Percentiles rank a stretch among this genome's conserved stretches.
Conservation (phyloP, 1,140 invertebrate species). For the Ceratosolen solmsi region DNA sequence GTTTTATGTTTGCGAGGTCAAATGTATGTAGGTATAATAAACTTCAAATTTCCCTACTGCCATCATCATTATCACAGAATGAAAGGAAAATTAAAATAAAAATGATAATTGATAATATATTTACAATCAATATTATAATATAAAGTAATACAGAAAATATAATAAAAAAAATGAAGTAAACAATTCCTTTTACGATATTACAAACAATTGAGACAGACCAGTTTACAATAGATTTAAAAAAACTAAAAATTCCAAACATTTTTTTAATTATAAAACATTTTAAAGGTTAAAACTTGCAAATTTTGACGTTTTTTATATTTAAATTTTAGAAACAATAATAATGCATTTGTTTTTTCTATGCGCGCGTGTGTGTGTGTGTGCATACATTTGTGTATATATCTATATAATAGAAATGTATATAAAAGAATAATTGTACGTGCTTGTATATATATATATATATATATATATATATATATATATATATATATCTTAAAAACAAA, state of each 20-base stretch:
- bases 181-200: not conserved
- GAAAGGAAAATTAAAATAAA: not conserved
- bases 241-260: constrained; percentile 32
- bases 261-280: constrained; percentile 18
- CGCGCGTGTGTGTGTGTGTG: no score
- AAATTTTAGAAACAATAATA: constrained; percentile 11
- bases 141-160: constrained; percentile 26
- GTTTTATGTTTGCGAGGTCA: no score
- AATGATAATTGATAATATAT: not conserved
- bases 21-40: not conserved
- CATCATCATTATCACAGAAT: not conserved
- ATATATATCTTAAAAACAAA: no score
- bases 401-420: not conserved
- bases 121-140: not conserved
- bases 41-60: constrained; percentile 1
- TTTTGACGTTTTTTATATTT: constrained; percentile 46
- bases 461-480: constrained; percentile 52
- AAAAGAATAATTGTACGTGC: constrained; percentile 15
- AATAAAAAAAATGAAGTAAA: constrained; percentile 21
- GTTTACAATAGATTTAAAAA: constrained; percentile 22
- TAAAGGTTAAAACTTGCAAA: constrained; percentile 38
- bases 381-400: not conserved
- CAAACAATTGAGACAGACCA: constrained; percentile 29
- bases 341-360: constrained; percentile 37
- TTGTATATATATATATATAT: constrained; percentile 20